Evolutionary conservation across 2,888 invertebrate species (phyloP), one percentile per base, ranked within the genome.

Genomic region (Brenthis ino): DNA sequence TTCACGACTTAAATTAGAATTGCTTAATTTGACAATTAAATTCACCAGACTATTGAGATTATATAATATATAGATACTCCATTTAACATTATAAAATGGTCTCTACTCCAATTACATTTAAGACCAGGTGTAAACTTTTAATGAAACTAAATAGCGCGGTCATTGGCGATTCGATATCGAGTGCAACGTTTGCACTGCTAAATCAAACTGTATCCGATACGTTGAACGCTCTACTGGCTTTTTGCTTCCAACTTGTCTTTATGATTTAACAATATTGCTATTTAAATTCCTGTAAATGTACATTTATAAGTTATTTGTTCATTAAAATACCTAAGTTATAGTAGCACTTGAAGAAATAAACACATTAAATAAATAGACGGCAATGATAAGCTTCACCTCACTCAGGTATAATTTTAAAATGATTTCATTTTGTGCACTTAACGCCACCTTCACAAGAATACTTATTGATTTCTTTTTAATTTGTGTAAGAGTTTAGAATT

Each of bases 191-290:
- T 79, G 79, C 79, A 79, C 76, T 75, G 77, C 77, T 83, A 82
- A 82, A 82, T 83, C 80, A 82, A 77, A 77, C 72, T 79, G 77
- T 80, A 64, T 80, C 75, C 74, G 76, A 81, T 80, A 76, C 76
- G 75, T 76, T 79, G 74, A 80, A 80, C 77, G 77, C 78, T 77
- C 73, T 75, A 77, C 76, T 77, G 77, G 75, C 79, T 77, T 72
- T 71, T 61, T 61, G 28, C 2, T 28, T n/a, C n/a, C 50, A n/a
- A 16, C n/a, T 50, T 60, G 50, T 16, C 16, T 51, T 33, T 51
- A 16, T 11, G 1, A 47, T 57, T 20, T 16, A 51, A 28, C 33
- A 16, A 50, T 37, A 50, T 61, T 60, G 13, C n/a, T 50, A 33
- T n/a, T n/a, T 37, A 11, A 33, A 33, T 12, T 50, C 4, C 3